These are phyloP conservation scores for Onychomys leucogaster DNA, from an alignment of 2,797 vertebrate genomes.

Conservation along the genomic window DNA sequence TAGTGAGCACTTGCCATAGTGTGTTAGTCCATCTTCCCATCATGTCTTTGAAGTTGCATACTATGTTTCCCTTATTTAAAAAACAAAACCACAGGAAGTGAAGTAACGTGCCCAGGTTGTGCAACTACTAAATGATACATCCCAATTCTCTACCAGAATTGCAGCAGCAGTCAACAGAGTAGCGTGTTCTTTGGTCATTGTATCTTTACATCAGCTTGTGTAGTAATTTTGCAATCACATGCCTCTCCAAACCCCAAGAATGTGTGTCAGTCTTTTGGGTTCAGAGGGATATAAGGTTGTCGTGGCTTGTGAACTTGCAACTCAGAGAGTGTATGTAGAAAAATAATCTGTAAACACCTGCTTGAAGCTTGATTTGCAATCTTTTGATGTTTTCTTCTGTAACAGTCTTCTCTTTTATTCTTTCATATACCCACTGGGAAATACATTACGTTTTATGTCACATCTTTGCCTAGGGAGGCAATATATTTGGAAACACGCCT, in stretches of 20 bases:
- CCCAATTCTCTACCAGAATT: background rate
- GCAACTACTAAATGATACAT: background rate
- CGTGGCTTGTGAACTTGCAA: background rate
- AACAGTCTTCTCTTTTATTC: constrained; percentile 26
- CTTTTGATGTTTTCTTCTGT: constrained; percentile 33
- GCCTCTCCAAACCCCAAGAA: background rate
- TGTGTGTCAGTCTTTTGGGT: constrained; percentile 10
- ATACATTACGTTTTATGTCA: background rate
- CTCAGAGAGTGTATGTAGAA: background rate
- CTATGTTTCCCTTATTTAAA: background rate
- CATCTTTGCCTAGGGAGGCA: constrained; percentile 16
- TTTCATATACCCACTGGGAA: background rate
- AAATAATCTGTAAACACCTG: background rate
- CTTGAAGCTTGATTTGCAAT: constrained; percentile 45
- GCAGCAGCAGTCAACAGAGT: background rate
- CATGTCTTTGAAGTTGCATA: background rate
- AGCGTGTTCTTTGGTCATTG: background rate
- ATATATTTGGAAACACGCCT: constrained; percentile 35
- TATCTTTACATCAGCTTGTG: background rate
- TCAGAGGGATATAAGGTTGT: background rate
- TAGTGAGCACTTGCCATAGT: background rate
- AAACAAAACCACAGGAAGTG: background rate
- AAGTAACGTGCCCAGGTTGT: background rate
- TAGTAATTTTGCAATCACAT: constrained; percentile 20
- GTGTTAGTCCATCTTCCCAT: constrained; percentile 13